phyloP scores from a whole-genome alignment of 1,140 invertebrate species.

The Leptinotarsa texana region DNA sequence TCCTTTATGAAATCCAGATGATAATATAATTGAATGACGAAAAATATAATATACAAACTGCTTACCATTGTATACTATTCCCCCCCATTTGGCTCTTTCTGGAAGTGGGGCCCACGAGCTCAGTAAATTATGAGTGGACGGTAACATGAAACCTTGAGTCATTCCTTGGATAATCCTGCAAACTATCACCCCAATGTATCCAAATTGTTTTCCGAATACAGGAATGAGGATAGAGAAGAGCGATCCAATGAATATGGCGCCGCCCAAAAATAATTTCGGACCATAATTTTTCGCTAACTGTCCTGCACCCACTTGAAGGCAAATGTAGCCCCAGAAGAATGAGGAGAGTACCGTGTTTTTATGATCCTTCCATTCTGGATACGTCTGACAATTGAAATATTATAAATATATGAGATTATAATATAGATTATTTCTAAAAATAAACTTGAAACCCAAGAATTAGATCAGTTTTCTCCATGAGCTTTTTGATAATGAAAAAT shows the following conservation, averaged over 20 bases:
- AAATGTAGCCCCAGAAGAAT: constrained; percentile 68
- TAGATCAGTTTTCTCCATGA: too few relatives aligned
- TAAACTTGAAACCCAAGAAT: too few relatives aligned
- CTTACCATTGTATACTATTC: constrained; percentile 40
- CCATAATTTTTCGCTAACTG: constrained; percentile 68
- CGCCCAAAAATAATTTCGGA: constrained; percentile 64
- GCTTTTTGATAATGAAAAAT: too few relatives aligned
- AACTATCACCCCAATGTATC: constrained; percentile 38
- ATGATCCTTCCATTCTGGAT: constrained; percentile 57
- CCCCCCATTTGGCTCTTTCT: constrained; percentile 41
- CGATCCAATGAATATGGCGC: constrained; percentile 58
- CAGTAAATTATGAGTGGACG: constrained; percentile 39
- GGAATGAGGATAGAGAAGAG: constrained; percentile 59
- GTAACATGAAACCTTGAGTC: constrained; percentile 42
- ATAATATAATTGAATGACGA: too few relatives aligned
- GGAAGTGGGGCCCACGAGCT: constrained; percentile 41
- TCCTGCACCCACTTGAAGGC: constrained; percentile 68
- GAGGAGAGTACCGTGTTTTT: constrained; percentile 64
- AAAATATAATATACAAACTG: not conserved
- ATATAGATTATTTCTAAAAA: too few relatives aligned
- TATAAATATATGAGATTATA: too few relatives aligned
- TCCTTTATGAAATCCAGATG: too few relatives aligned
- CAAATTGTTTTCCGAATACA: constrained; percentile 27
- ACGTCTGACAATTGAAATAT: not conserved
- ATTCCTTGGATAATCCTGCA: constrained; percentile 43